Percentiles rank a stretch among this genome's conserved stretches.
These are phyloP conservation scores for Rhagonycha fulva DNA, from an alignment of 2,888 invertebrate genomes.

Conservation along the genomic window DNA sequence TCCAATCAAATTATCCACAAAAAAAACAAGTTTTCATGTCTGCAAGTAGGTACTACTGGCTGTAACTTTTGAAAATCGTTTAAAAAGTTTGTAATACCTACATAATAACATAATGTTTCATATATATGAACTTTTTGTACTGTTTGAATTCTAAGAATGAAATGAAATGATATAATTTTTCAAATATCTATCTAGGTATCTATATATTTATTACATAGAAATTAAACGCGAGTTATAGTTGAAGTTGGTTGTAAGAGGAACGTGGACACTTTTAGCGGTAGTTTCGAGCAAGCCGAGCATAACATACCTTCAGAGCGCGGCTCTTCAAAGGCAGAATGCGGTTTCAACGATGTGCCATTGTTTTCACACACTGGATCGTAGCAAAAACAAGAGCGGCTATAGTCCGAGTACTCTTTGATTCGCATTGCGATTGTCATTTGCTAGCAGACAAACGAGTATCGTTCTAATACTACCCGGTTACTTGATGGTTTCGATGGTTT, in stretches of 20 bases:
- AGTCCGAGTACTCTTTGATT: constrained; percentile 51
- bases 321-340: constrained; percentile 54
- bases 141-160: background rate
- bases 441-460: constrained; percentile 51
- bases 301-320: constrained; percentile 47
- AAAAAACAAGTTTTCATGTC: background rate
- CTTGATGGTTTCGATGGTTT: constrained; percentile 20
- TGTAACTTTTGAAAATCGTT: background rate
- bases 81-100: background rate
- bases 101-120: background rate
- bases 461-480: constrained; percentile 33
- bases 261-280: constrained; percentile 28
- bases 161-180: background rate
- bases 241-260: constrained; percentile 17
- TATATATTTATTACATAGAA: background rate
- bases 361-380: constrained; percentile 55
- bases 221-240: background rate
- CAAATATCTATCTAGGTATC: background rate
- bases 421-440: constrained; percentile 51
- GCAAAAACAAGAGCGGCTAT: constrained; percentile 54
- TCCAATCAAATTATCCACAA: background rate
- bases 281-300: constrained; percentile 36
- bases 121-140: background rate
- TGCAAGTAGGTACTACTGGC: background rate
- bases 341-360: constrained; percentile 55